Percentiles rank a stretch among this genome's conserved stretches.
phyloP scores from a whole-genome alignment of 2,113 vertebrate genomes.

The Myrmophylax atrothorax region DNA sequence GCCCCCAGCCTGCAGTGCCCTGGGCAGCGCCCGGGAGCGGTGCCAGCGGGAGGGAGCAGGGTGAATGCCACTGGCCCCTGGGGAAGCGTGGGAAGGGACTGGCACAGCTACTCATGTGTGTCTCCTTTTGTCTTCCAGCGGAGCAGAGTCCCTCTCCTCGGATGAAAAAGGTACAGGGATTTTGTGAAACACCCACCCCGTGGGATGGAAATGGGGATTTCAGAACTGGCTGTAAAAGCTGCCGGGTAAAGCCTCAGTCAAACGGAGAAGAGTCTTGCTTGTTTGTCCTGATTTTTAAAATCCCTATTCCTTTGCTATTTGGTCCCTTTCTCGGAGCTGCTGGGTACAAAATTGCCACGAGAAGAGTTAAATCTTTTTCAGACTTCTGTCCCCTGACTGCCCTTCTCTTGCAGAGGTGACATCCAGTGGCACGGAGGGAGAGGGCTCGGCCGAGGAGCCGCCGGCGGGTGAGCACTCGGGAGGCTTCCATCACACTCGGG shows the following conservation, averaged over 20 bases:
- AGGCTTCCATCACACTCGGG: too few species aligned
- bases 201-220: not conserved
- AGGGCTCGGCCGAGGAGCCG: not conserved
- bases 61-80: not conserved
- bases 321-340: not conserved
- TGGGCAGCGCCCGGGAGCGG: not conserved
- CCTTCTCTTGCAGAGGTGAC: constrained; percentile 2
- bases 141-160: not conserved
- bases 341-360: too few species aligned
- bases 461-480: not conserved
- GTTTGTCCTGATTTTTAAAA: not conserved
- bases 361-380: not conserved
- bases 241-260: fast-evolving
- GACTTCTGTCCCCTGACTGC: not conserved
- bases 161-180: constrained; percentile 59
- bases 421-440: not conserved
- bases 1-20: fast-evolving
- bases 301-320: not conserved
- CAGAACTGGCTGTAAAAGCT: not conserved
- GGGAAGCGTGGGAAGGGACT: fast-evolving
- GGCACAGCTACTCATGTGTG: not conserved
- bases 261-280: not conserved
- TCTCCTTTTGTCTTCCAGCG: constrained; percentile 56
- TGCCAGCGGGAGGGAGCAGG: not conserved
- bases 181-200: not conserved